A percentile compares a stretch with the other conserved stretches of the same genome.
Conservation (phyloP, 1,140 invertebrate genomes). For the Vanessa tameamea region DNA sequence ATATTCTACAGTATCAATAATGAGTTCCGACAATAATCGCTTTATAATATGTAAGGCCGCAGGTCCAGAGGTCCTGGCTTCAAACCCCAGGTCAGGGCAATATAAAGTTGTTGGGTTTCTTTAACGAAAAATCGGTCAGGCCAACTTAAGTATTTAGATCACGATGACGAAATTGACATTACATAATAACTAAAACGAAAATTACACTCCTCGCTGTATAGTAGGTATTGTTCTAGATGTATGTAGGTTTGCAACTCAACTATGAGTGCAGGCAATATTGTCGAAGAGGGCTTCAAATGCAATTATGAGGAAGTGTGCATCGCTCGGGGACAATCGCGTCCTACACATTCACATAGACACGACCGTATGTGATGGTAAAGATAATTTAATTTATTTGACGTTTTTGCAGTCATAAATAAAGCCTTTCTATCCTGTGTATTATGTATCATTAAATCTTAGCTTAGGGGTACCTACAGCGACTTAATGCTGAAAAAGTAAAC, state of each 20-base stretch:
- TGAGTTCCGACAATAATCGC: no score
- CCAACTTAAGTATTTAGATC: no score
- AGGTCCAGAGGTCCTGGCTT: no score
- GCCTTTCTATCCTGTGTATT: background rate
- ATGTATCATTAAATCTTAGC: background rate
- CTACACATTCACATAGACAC: background rate
- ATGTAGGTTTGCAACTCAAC: constrained; percentile 20
- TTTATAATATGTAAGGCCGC: no score
- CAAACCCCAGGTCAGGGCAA: no score
- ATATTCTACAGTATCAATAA: no score
- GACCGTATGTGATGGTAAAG: background rate
- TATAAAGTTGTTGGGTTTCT: no score
- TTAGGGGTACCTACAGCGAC: no score
- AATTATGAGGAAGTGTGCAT: constrained; percentile 65
- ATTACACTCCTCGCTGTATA: background rate
- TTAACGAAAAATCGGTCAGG: no score
- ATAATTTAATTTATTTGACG: constrained; percentile 7
- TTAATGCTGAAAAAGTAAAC: no score
- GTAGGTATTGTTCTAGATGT: constrained; percentile 21
- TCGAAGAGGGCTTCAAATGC: constrained; percentile 54
- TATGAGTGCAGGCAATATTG: constrained; percentile 46
- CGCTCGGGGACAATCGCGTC: constrained; percentile 49
- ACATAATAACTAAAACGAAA: background rate
- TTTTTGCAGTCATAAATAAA: background rate
- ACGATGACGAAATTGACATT: background rate